Conservation (phyloP, 1,140 invertebrate genomes). For the Brachionus plicatilis region DNA sequence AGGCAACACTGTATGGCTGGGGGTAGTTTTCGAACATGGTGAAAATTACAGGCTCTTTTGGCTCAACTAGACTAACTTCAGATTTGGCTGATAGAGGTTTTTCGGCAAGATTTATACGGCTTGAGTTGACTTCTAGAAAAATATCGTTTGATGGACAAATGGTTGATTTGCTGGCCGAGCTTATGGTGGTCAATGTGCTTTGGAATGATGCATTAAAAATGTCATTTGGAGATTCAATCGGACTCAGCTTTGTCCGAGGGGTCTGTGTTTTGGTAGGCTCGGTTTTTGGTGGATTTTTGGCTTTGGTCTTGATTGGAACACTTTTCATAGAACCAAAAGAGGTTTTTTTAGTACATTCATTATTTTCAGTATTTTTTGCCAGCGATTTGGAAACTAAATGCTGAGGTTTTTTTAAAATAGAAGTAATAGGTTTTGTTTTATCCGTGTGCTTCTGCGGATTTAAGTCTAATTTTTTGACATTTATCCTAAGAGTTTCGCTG, state of each 20-base stretch:
- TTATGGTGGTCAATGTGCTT: not conserved
- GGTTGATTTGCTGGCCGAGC: not conserved
- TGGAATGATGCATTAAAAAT: not conserved
- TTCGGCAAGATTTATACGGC: not conserved
- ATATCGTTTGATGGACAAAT: not conserved
- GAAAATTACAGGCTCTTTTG: not conserved
- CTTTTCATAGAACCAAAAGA: not conserved
- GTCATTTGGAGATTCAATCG: not conserved
- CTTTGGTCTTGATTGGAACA: not conserved
- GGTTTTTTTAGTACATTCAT: not conserved
- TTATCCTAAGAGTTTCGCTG: not conserved
- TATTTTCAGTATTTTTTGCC: not conserved
- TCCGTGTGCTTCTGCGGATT: not conserved
- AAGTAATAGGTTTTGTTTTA: not conserved
- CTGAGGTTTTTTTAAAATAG: constrained; percentile 4
- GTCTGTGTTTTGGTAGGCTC: not conserved
- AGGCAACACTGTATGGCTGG: not conserved
- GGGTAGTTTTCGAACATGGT: constrained; percentile 9
- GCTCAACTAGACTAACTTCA: not conserved
- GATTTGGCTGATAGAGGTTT: constrained; percentile 2
- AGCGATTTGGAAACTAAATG: not conserved
- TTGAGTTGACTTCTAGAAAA: not conserved
- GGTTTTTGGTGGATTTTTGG: not conserved
- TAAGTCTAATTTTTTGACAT: constrained; percentile 11
- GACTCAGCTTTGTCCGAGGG: not conserved